A percentile compares a stretch with the other conserved stretches of the same genome.
Evolutionary conservation across 2,797 vertebrate species (phyloP).

Genomic region (Cottoperca gobio): DNA sequence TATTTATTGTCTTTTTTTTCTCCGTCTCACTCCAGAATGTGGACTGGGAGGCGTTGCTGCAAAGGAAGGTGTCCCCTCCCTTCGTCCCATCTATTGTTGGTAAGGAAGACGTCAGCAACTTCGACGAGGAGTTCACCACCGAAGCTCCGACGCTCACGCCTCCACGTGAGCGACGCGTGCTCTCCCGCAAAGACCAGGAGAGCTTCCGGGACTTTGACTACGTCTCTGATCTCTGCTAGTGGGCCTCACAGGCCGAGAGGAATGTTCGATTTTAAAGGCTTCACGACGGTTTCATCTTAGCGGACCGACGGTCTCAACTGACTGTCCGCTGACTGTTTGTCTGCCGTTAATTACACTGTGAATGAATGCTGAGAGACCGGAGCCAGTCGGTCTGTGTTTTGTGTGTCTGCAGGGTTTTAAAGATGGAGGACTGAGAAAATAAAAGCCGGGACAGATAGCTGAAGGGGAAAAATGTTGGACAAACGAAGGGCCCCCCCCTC

Average conservation of each 20-base stretch:
- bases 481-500: neutral
- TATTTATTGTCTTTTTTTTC: neutral
- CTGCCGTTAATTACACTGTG: constrained; percentile 73
- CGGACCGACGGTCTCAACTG: constrained; percentile 9
- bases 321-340: constrained; percentile 18
- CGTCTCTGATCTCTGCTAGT: constrained; percentile 87
- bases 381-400: constrained; percentile 44
- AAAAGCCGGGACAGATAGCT: constrained; percentile 5
- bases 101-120: constrained; percentile 93
- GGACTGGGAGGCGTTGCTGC: constrained; percentile 90
- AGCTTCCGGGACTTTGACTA: constrained; percentile 94
- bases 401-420: constrained; percentile 48
- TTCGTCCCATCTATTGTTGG: constrained; percentile 87
- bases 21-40: constrained; percentile 75
- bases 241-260: constrained; percentile 21
- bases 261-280: constrained; percentile 45
- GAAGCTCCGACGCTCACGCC: constrained; percentile 88
- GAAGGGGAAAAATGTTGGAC: constrained; percentile 31
- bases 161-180: constrained; percentile 86
- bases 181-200: constrained; percentile 89
- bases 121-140: constrained; percentile 92
- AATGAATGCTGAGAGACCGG: constrained; percentile 65
- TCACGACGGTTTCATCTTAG: neutral
- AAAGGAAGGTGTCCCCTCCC: constrained; percentile 87
- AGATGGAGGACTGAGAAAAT: constrained; percentile 35